Percentiles rank a stretch among this genome's conserved stretches.
These are phyloP conservation scores for Mesoclemmys tuberculata DNA, from an alignment of 2,113 vertebrate species.

Conservation along the genomic window DNA sequence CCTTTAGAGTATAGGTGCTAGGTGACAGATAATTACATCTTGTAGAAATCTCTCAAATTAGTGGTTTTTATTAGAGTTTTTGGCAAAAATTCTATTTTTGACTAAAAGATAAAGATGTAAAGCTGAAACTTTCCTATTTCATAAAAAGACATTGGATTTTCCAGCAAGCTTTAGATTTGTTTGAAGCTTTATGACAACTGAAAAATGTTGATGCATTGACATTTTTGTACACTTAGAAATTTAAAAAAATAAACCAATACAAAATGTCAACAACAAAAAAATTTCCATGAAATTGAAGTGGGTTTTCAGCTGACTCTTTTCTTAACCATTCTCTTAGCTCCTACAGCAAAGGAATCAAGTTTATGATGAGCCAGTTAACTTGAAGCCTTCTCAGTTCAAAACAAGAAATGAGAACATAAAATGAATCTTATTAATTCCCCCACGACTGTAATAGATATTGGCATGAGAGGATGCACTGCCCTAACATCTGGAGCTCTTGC, in stretches of 20 bases:
- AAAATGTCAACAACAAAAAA: neutral
- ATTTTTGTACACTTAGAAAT: neutral
- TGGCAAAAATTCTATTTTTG: neutral
- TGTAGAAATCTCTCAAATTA: neutral
- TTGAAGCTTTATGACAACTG: neutral
- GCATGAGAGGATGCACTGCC: no score
- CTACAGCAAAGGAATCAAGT: neutral
- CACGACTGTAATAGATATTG: fast-evolving
- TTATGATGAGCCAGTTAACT: neutral
- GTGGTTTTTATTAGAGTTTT: neutral
- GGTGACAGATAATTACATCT: neutral
- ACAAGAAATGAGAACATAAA: neutral
- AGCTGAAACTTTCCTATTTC: neutral
- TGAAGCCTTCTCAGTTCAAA: neutral
- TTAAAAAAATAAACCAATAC: neutral
- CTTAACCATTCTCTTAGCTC: neutral
- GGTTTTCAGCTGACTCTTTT: neutral
- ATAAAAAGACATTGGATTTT: neutral
- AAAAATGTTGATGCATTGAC: neutral
- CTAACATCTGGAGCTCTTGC: fast-evolving
- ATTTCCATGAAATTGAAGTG: neutral
- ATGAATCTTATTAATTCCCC: neutral
- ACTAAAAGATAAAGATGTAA: neutral
- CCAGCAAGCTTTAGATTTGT: neutral
- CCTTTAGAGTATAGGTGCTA: neutral